Percentiles rank a stretch among this genome's conserved stretches.
phyloP scores from a whole-genome alignment of 1,140 invertebrate genomes.

The Scaptomyza hsui region DNA sequence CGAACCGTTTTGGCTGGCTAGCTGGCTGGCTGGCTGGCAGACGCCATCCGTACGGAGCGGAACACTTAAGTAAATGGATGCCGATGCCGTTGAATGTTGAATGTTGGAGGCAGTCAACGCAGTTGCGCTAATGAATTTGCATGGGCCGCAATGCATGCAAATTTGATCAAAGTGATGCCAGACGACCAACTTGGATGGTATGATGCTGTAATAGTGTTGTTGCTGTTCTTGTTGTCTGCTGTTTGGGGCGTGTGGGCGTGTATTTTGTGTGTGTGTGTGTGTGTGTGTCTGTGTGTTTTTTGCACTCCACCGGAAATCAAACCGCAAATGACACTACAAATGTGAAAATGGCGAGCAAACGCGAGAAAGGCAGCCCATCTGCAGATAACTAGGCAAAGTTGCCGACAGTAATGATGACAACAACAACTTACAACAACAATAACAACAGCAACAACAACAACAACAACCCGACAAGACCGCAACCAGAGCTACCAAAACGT shows the following conservation, averaged over 20 bases:
- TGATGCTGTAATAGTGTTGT: too few relatives aligned
- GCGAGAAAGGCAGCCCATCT: slow-evolving; percentile 9
- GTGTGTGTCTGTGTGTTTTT: neutral
- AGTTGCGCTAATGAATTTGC: slow-evolving; percentile 66
- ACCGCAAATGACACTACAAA: slow-evolving; percentile 73
- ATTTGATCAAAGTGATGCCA: slow-evolving; percentile 43
- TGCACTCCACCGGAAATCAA: slow-evolving; percentile 56
- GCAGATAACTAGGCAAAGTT: slow-evolving; percentile 40
- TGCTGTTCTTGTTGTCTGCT: neutral
- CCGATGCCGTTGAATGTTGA: neutral
- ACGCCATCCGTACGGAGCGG: neutral
- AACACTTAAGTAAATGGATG: neutral
- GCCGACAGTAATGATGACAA: slow-evolving; percentile 44
- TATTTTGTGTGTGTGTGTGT: neutral
- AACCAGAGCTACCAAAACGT: slow-evolving; percentile 61
- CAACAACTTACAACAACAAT: slow-evolving; percentile 25
- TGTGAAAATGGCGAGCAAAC: slow-evolving; percentile 50
- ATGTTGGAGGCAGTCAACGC: neutral
- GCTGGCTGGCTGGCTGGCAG: slow-evolving; percentile 16
- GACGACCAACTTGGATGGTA: neutral
- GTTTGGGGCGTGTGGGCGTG: neutral
- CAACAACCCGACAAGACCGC: slow-evolving; percentile 34
- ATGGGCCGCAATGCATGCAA: slow-evolving; percentile 38
- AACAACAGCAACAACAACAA: slow-evolving; percentile 57
- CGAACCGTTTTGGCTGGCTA: too few relatives aligned